Conservation (phyloP, 1,140 invertebrate genomes). For the Druon quercuslanigerum region DNA sequence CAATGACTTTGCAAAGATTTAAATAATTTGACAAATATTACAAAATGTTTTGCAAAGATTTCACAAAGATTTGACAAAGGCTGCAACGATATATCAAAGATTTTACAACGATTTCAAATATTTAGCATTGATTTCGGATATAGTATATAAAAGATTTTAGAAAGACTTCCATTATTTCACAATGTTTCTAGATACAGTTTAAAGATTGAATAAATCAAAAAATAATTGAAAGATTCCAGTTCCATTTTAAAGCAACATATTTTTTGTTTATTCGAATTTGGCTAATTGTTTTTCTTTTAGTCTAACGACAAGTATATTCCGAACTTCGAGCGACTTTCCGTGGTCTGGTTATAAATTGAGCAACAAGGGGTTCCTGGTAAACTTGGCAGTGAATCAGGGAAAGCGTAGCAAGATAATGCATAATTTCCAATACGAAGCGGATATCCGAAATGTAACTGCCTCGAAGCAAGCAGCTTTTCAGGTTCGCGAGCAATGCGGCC, state of each 20-base stretch:
- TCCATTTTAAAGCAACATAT: not conserved
- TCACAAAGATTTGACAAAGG: too few relatives aligned
- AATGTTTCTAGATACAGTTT: too few relatives aligned
- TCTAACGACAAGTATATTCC: constrained; percentile 82
- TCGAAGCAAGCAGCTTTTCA: constrained; percentile 82
- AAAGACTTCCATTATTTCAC: too few relatives aligned
- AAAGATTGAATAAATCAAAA: too few relatives aligned
- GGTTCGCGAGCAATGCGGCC: constrained; percentile 89
- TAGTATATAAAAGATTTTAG: too few relatives aligned
- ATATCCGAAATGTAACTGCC: constrained; percentile 85
- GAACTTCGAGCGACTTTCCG: constrained; percentile 84
- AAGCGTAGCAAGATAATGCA: constrained; percentile 79
- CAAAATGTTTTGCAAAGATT: too few relatives aligned
- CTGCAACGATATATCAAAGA: too few relatives aligned
- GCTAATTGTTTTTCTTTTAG: constrained; percentile 72
- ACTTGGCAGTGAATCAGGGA: constrained; percentile 80
- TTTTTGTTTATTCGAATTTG: constrained; percentile 29
- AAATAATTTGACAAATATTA: too few relatives aligned
- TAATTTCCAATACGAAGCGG: constrained; percentile 88
- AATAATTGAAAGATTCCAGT: too few relatives aligned
- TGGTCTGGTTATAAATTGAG: constrained; percentile 87
- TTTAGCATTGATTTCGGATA: too few relatives aligned
- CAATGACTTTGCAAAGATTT: too few relatives aligned
- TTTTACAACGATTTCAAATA: too few relatives aligned
- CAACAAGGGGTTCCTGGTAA: constrained; percentile 80